These are phyloP conservation scores for Synergus japonicus DNA, from an alignment of 2,888 invertebrate species.

Conservation along the genomic window DNA sequence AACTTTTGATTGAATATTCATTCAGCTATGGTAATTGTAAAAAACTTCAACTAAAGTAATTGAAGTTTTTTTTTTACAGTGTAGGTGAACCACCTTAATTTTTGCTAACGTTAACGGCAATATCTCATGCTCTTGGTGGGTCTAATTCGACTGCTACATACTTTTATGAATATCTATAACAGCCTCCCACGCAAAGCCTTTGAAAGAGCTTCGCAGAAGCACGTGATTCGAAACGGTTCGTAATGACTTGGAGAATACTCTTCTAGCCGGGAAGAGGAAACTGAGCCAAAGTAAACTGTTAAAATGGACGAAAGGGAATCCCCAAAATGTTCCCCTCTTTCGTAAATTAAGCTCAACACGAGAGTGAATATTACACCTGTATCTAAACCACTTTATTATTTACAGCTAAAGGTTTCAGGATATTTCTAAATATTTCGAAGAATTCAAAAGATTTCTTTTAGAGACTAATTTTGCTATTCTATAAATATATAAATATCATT, in stretches of 20 bases:
- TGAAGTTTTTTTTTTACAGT: no score
- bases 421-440: no score
- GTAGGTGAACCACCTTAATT: no score
- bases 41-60: no score
- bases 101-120: no score
- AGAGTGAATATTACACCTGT: background rate
- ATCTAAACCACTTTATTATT: background rate
- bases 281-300: slow-evolving; percentile 27
- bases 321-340: background rate
- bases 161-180: background rate
- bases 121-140: background rate
- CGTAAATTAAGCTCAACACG: background rate
- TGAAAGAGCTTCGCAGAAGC: background rate
- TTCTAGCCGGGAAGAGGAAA: background rate
- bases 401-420: no score
- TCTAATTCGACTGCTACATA: background rate
- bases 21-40: no score
- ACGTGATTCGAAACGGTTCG: slow-evolving; percentile 27
- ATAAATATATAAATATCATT: no score
- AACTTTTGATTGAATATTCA: no score
- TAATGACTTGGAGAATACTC: slow-evolving; percentile 31
- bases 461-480: no score
- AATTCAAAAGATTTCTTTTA: no score
- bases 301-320: slow-evolving; percentile 4
- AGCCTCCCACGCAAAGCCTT: slow-evolving; percentile 4